A percentile compares a stretch with the other conserved stretches of the same genome.
Conservation (phyloP, 2,797 vertebrate species). For the Varecia variegata region DNA sequence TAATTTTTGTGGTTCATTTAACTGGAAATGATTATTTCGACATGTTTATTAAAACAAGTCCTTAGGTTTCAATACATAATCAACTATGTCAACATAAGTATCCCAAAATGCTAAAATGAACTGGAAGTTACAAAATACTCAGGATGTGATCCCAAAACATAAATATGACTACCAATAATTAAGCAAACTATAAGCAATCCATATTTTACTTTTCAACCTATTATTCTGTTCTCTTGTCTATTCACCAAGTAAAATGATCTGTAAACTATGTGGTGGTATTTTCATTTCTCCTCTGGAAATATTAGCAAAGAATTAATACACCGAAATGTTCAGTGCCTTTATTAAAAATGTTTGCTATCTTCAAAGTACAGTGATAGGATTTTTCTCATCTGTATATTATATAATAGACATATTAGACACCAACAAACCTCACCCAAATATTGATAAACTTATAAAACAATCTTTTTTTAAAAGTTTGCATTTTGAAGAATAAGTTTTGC, state of each 20-base stretch:
- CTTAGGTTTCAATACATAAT: slow-evolving; percentile 63
- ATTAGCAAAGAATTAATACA: not conserved
- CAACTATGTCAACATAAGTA: slow-evolving; percentile 62
- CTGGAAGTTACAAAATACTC: slow-evolving; percentile 42
- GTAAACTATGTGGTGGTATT: not conserved
- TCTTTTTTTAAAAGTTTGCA: not conserved
- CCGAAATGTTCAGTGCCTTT: not conserved
- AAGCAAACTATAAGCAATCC: not conserved
- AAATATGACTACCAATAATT: not conserved
- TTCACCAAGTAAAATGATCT: not conserved
- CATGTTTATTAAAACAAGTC: slow-evolving; percentile 64
- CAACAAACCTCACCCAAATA: slow-evolving; percentile 21
- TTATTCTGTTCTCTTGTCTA: not conserved
- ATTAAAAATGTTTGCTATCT: not conserved
- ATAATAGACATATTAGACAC: not conserved
- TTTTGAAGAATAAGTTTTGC: slow-evolving; percentile 37
- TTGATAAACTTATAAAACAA: slow-evolving; percentile 1
- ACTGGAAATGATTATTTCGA: slow-evolving; percentile 61
- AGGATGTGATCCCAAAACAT: not conserved
- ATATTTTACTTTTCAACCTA: not conserved
- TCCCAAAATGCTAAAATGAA: slow-evolving; percentile 24
- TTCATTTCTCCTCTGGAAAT: slow-evolving; percentile 39
- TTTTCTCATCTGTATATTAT: slow-evolving; percentile 28
- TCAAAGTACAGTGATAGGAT: not conserved
- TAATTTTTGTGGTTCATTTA: slow-evolving; percentile 48